Evolutionary conservation across 2,888 invertebrate species (phyloP), one percentile per base, ranked within the genome.

Genomic region (Romanomermis culicivorax): DNA sequence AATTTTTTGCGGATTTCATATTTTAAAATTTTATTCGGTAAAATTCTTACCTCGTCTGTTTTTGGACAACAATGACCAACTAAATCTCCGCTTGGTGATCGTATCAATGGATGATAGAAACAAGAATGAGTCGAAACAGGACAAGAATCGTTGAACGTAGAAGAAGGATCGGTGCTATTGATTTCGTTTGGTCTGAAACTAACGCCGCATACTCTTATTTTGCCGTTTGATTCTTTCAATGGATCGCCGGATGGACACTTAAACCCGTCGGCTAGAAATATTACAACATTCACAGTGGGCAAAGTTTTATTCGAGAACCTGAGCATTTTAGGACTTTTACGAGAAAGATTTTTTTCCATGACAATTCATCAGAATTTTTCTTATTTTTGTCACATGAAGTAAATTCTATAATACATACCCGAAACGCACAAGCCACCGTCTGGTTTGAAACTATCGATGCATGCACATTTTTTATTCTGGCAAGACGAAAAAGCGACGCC

Each of bases 221-320:
- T 45, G 11, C 17, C 45, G 23, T 23, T 23, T 17, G 36, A 17
- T n/a, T 23, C 45, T 45, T 45, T 45, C 11, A 27, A 27, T 20
- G 50, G 50, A 25, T 49, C 50, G 11, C 50, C 50, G 20, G 25
- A 17, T 29, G 50, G 50, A 20, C 50, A 49, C 27, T 45, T 45
- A n/a, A 7, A n/a, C n/a, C n/a, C n/a, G n/a, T n/a, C n/a, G n/a
- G n/a, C n/a, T n/a, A n/a, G n/a, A n/a, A n/a, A n/a, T n/a, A n/a
- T n/a, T n/a, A n/a, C n/a, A n/a, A n/a, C n/a, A n/a, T n/a, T n/a
- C n/a, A n/a, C n/a, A n/a, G n/a, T n/a, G n/a, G n/a, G n/a, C n/a
- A n/a, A n/a, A n/a, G n/a, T n/a, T n/a, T n/a, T n/a, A n/a, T n/a
- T n/a, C n/a, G n/a, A n/a, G n/a, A n/a, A n/a, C n/a, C n/a, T n/a